Evolutionary conservation across 2,888 invertebrate genomes (phyloP).

Genomic region (Anagyrus pseudococci): DNA sequence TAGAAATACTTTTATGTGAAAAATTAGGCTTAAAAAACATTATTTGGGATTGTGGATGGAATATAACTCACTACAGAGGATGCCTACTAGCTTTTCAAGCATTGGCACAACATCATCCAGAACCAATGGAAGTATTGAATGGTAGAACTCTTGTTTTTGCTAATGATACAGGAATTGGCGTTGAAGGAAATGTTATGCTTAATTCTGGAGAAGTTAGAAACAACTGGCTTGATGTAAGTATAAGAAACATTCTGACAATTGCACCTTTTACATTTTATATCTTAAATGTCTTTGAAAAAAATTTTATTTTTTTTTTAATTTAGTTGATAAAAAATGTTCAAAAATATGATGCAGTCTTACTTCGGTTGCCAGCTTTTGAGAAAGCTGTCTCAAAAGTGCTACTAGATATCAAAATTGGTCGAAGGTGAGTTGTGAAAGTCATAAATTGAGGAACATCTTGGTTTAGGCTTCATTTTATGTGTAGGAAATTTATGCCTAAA

Average conservation of each 20-base stretch:
- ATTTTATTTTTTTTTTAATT: conserved; percentile 56
- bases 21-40: conserved; percentile 68
- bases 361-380: conserved; percentile 83
- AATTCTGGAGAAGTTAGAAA: conserved; percentile 92
- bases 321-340: conserved; percentile 83
- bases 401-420: conserved; percentile 81
- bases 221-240: conserved; percentile 89
- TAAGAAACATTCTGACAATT: background rate
- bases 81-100: conserved; percentile 84
- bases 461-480: conserved; percentile 63
- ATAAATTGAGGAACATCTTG: conserved; percentile 55
- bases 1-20: conserved; percentile 69
- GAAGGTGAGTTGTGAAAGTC: conserved; percentile 68
- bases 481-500: conserved; percentile 88
- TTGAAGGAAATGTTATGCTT: conserved; percentile 88
- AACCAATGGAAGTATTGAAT: conserved; percentile 72
- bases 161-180: conserved; percentile 87
- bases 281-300: background rate
- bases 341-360: conserved; percentile 75
- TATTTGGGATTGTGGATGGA: conserved; percentile 86
- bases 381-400: conserved; percentile 84
- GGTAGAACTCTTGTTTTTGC: conserved; percentile 84
- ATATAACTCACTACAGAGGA: conserved; percentile 88
- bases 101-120: conserved; percentile 76
- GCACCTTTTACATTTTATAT: background rate